phyloP scores from a whole-genome alignment of 2,888 invertebrate genomes.

The Sesia apiformis region DNA sequence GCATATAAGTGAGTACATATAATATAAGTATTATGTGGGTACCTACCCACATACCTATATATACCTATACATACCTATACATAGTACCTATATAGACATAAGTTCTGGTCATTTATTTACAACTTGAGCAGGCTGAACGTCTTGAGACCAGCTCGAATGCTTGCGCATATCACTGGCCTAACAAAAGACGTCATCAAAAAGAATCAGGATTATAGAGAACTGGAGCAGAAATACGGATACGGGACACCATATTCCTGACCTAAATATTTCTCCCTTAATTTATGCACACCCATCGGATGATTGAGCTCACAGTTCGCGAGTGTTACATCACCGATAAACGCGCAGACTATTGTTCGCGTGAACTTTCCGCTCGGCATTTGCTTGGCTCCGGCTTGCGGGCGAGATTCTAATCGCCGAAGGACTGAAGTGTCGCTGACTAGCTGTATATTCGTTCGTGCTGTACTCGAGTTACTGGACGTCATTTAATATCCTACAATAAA shows the following conservation, averaged over 20 bases:
- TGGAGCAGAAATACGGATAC: too few relatives aligned
- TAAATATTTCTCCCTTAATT: constrained; percentile 6
- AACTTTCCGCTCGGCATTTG: constrained; percentile 66
- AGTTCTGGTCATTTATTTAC: too few relatives aligned
- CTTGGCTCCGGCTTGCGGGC: constrained; percentile 41
- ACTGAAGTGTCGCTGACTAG: neutral
- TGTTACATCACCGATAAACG: constrained; percentile 34
- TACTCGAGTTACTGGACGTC: neutral
- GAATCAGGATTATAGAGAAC: too few relatives aligned
- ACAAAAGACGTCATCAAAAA: too few relatives aligned
- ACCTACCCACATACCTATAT: too few relatives aligned
- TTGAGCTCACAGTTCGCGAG: constrained; percentile 10
- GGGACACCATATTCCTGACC: neutral
- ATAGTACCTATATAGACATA: too few relatives aligned
- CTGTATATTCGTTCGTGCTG: neutral
- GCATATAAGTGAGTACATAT: too few relatives aligned
- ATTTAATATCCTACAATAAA: neutral
- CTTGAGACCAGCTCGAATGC: too few relatives aligned
- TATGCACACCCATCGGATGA: constrained; percentile 15
- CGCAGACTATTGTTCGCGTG: constrained; percentile 44
- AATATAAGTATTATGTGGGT: too few relatives aligned
- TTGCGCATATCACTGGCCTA: too few relatives aligned
- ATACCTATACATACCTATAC: too few relatives aligned
- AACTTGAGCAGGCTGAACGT: too few relatives aligned
- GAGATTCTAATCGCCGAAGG: constrained; percentile 1